Base-by-base conservation (phyloP, 2,888 invertebrate genomes). In the Ormyrus thymus region DNA sequence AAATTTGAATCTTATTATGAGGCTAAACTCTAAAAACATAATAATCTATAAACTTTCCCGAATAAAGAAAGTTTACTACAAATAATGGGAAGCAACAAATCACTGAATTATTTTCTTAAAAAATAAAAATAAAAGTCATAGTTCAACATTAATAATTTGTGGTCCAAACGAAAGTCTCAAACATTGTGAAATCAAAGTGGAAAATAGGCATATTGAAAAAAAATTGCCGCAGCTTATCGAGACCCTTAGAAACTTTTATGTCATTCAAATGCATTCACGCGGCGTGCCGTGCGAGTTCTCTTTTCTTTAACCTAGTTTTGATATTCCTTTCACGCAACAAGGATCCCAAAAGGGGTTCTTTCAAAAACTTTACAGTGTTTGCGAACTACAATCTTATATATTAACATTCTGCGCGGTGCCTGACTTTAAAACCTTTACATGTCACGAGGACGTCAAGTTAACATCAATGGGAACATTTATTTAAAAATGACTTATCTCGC, bases 261-360 rank as follows among this genome's bases (percentile, higher is more conserved):
- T 58, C 73, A 65, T 74, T 74, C 73, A 74, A 65, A 74, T 74
- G 73, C 73, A 74, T 74, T 65, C 73, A 46, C 55, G 45, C 55
- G 53, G 29, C 62, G 45, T 15, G 46, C 45, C 48, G 13, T 46
- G 55, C 59, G 45, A 13, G 64, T 15, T 65, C 29, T 1, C 73
- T 65, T 56, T 55, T 58, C 56, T 74, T 56, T 61, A 74, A 74
- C 73, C 73, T 58, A 74, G 58, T 74, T 74, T 58, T 8, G 29
- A 13, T 48, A 74, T 65, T 74, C 65, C 55, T 58, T 65, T 65
- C 73, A 65, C 56, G 48, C 15, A n/a, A 15, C 46, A n/a, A n/a
- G 29, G 64, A 56, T 56, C 65, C 65, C 56, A 50, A 29, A 58
- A 74, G 73, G 56, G 64, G 58, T 56, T 58, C 58, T 6, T 50